phyloP scores from a whole-genome alignment of 2,888 invertebrate genomes.

The Choreutis nemorana region DNA sequence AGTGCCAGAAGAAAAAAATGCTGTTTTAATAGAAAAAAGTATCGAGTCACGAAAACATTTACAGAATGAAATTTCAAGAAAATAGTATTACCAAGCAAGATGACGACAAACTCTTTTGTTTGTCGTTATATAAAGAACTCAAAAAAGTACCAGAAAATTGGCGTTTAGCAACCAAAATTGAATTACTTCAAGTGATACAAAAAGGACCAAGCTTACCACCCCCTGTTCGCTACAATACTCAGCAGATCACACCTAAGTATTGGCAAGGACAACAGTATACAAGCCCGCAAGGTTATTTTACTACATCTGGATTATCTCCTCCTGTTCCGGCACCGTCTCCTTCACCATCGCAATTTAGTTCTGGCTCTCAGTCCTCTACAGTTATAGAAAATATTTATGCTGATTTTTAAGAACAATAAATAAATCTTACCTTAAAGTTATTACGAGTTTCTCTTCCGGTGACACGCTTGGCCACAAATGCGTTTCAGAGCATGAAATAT shows the following conservation, averaged over 20 bases:
- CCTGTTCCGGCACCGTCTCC: constrained; percentile 12
- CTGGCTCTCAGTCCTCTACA: constrained; percentile 13
- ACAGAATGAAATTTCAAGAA: constrained; percentile 14
- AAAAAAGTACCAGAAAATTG: too few species aligned
- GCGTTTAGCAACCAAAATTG: too few species aligned
- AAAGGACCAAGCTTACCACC: too few species aligned
- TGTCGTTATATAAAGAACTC: constrained; percentile 17
- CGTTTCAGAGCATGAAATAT: constrained; percentile 16
- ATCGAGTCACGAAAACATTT: constrained; percentile 18
- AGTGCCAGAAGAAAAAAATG: constrained; percentile 16
- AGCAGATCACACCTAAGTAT: constrained; percentile 16
- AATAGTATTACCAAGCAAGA: constrained; percentile 16
- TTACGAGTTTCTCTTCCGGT: constrained; percentile 17
- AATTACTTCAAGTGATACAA: too few species aligned
- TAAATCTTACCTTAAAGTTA: constrained; percentile 18
- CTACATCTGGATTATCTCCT: constrained; percentile 14
- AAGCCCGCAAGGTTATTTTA: constrained; percentile 18
- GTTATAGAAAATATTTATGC: constrained; percentile 14
- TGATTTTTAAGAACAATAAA: constrained; percentile 14
- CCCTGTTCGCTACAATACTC: too few species aligned
- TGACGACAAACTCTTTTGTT: constrained; percentile 21
- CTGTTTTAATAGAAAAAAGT: too few species aligned
- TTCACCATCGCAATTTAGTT: constrained; percentile 11
- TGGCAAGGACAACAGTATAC: too few species aligned
- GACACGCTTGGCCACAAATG: constrained; percentile 14